These are phyloP conservation scores for Phalacrocorax pelagicus DNA, from an alignment of 2,113 vertebrate species.

Conservation along the genomic window DNA sequence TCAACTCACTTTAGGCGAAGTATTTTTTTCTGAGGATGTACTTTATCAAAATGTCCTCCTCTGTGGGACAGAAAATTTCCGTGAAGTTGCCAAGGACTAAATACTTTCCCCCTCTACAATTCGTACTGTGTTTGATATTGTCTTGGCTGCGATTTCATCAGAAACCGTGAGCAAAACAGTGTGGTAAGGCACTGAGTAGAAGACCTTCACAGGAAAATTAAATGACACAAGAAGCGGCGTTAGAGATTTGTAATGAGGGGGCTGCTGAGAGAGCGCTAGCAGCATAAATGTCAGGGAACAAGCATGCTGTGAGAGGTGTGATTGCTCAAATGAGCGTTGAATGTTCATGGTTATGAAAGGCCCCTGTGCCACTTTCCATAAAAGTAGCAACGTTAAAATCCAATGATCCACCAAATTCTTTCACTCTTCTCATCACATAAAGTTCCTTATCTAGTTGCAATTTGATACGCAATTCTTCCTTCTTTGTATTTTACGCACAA, in stretches of 20 bases:
- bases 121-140: not conserved
- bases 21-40: not conserved
- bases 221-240: conserved; percentile 1
- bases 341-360: not conserved
- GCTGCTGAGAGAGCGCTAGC: not conserved
- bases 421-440: not conserved
- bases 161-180: not conserved
- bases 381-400: not conserved
- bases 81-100: not conserved
- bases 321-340: conserved; percentile 11
- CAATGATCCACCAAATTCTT: conserved; percentile 32
- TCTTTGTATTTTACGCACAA: not conserved
- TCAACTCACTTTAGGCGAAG: not conserved
- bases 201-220: conserved; percentile 38
- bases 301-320: conserved; percentile 16
- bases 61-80: not conserved
- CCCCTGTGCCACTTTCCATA: not conserved
- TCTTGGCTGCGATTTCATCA: not conserved
- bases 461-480: not conserved
- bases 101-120: not conserved
- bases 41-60: not conserved
- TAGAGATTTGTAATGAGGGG: conserved; percentile 16
- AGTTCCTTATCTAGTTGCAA: not conserved
- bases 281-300: conserved; percentile 50
- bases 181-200: not conserved